Percentiles rank a stretch among this genome's conserved stretches.
Evolutionary conservation across 2,888 invertebrate genomes (phyloP).

Genomic region (Alloplasta piceator): DNA sequence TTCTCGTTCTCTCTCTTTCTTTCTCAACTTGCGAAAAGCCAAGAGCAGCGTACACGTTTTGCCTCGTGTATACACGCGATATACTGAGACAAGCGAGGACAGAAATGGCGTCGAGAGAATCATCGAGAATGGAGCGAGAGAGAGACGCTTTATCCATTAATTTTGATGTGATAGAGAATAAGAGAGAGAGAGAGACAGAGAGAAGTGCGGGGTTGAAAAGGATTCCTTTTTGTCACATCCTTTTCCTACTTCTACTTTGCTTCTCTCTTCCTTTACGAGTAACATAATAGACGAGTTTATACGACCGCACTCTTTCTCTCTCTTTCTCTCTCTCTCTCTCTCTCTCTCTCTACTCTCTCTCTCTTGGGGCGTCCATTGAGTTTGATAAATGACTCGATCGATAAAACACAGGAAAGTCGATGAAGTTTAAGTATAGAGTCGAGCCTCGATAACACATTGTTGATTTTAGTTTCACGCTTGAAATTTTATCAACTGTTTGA

Average conservation of each 20-base stretch:
- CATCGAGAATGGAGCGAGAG: conserved; percentile 29
- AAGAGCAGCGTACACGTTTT: conserved; percentile 44
- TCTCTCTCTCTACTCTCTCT: neutral
- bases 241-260: conserved; percentile 27
- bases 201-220: neutral
- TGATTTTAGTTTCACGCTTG: too few relatives aligned
- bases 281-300: conserved; percentile 40
- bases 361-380: conserved; percentile 9
- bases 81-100: neutral
- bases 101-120: conserved; percentile 28
- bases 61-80: conserved; percentile 25
- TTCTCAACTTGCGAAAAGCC: conserved; percentile 35
- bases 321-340: neutral
- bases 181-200: conserved; percentile 6
- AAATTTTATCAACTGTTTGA: too few relatives aligned
- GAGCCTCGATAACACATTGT: neutral
- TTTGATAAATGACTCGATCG: conserved; percentile 52
- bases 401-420: conserved; percentile 35
- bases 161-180: conserved; percentile 26
- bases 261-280: conserved; percentile 22
- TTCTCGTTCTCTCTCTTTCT: conserved; percentile 11
- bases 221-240: conserved; percentile 22
- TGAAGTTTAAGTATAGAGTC: conserved; percentile 46
- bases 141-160: conserved; percentile 44
- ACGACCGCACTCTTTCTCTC: conserved; percentile 17